Conservation (phyloP, 2,113 vertebrate species). For the Dryoscopus gambensis region DNA sequence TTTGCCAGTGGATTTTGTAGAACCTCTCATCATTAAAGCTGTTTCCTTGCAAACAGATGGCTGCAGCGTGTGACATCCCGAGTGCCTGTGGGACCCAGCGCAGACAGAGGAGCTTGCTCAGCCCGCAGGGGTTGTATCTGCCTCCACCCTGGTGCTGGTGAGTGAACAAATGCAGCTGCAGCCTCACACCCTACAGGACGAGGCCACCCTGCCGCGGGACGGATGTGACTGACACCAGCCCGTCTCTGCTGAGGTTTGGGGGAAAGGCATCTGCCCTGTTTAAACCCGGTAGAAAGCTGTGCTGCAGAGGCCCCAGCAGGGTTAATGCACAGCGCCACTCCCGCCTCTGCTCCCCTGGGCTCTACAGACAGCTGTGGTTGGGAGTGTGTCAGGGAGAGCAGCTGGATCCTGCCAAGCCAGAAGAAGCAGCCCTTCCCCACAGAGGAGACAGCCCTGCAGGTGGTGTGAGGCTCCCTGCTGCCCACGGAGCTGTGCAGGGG, state of each 20-base stretch:
- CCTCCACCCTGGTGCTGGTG: accelerated
- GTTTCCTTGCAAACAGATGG: background rate
- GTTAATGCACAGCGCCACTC: background rate
- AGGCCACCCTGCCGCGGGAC: accelerated
- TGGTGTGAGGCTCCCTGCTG: background rate
- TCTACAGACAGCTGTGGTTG: background rate
- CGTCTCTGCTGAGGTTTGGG: background rate
- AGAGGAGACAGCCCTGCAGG: background rate
- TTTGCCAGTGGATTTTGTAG: background rate
- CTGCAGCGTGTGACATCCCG: background rate
- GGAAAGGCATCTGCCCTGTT: accelerated
- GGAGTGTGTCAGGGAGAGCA: background rate
- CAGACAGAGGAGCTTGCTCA: background rate
- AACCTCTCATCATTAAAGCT: background rate
- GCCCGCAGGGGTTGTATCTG: accelerated
- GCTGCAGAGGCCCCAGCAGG: background rate
- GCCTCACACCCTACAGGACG: background rate
- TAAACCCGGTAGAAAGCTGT: background rate
- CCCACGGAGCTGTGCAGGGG: background rate
- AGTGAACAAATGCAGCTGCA: background rate
- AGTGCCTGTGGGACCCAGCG: background rate
- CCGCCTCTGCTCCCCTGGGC: background rate
- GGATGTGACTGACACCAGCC: background rate
- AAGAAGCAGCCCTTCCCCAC: background rate
- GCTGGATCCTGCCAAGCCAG: background rate